phyloP scores from a whole-genome alignment of 2,888 invertebrate species.

The Anticlea derivata region DNA sequence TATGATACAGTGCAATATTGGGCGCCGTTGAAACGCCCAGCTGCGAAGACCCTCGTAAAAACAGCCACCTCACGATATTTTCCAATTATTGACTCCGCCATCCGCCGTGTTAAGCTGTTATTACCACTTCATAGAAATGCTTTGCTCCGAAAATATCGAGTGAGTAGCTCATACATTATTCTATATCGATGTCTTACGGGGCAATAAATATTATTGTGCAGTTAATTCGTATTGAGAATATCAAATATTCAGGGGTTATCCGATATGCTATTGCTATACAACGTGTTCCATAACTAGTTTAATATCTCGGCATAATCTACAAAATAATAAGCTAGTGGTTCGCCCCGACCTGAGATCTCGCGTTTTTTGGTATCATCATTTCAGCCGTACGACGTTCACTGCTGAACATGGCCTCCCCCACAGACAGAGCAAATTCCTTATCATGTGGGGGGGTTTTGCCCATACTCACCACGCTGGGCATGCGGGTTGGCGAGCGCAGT shows the following conservation, averaged over 20 bases:
- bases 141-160: constrained; percentile 31
- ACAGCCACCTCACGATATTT: constrained; percentile 47
- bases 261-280: too few relatives aligned
- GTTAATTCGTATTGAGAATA: constrained; percentile 26
- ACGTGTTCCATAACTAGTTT: too few relatives aligned
- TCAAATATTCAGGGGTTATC: constrained; percentile 27
- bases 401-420: too few relatives aligned
- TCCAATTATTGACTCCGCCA: constrained; percentile 53
- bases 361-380: too few relatives aligned
- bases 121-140: constrained; percentile 43
- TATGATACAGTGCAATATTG: constrained; percentile 38
- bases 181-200: constrained; percentile 23
- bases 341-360: too few relatives aligned
- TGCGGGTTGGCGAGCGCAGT: too few relatives aligned
- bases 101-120: constrained; percentile 43
- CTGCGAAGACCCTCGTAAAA: constrained; percentile 47
- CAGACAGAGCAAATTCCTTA: too few relatives aligned
- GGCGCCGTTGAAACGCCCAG: constrained; percentile 38
- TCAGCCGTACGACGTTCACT: too few relatives aligned
- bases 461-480: too few relatives aligned
- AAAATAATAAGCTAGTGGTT: too few relatives aligned
- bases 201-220: constrained; percentile 28
- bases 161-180: constrained; percentile 23
- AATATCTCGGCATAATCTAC: too few relatives aligned
- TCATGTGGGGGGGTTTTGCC: too few relatives aligned